These are phyloP conservation scores for Ascidia mentula DNA, from an alignment of 23 tunicate genomes.

Conservation along the genomic window DNA sequence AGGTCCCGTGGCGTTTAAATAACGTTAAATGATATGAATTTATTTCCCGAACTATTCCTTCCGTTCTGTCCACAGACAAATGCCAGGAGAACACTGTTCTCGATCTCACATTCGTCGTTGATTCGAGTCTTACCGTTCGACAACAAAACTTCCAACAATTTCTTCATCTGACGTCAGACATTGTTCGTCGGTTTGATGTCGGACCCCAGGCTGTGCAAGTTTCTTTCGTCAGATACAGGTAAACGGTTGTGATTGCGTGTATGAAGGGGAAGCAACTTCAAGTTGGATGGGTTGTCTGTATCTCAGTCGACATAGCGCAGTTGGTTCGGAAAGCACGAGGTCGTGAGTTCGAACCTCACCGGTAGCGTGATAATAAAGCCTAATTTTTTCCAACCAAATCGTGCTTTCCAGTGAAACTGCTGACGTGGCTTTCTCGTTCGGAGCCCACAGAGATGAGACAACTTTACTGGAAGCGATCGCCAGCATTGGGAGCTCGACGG, in stretches of 20 bases:
- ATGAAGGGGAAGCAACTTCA: too few species aligned
- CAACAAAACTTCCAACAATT: slow-evolving; percentile 25
- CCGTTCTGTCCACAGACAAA: slow-evolving; percentile 22
- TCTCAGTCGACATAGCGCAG: too few species aligned
- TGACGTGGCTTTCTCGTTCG: slow-evolving; percentile 4
- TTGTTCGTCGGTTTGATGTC: slow-evolving; percentile 46
- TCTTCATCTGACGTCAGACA: slow-evolving; percentile 32
- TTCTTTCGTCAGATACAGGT: slow-evolving; percentile 27
- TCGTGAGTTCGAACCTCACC: too few species aligned
- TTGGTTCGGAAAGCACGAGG: too few species aligned
- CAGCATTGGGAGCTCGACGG: slow-evolving; percentile 7
- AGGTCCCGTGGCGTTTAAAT: too few species aligned
- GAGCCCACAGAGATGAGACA: slow-evolving; percentile 12
- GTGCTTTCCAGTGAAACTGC: slow-evolving; percentile 15
- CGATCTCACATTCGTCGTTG: slow-evolving; percentile 36
- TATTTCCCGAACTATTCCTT: too few species aligned
- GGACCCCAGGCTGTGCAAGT: slow-evolving; percentile 33
- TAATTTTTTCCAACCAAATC: too few species aligned
- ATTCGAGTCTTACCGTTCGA: slow-evolving; percentile 30
- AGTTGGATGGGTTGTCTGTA: too few species aligned
- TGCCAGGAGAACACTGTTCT: slow-evolving; percentile 30
- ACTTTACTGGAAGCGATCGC: slow-evolving; percentile 2
- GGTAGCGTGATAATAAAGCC: too few species aligned
- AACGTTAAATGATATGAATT: too few species aligned
- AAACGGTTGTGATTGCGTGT: too few species aligned